Conservation (phyloP, 2,888 invertebrate species). For the Andrena trimmerana region DNA sequence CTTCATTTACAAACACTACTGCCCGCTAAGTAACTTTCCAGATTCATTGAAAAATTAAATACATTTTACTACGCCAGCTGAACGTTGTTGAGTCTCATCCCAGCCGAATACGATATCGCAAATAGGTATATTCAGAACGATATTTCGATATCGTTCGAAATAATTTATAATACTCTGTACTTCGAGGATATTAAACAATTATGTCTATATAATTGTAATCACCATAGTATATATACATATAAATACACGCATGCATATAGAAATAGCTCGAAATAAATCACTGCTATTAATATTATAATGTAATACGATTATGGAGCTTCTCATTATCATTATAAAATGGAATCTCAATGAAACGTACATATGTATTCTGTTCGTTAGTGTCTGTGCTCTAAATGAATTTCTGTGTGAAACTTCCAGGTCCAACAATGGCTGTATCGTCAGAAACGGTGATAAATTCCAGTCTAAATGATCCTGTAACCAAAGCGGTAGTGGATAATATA, state of each 20-base stretch:
- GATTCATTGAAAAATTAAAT: conserved; percentile 34
- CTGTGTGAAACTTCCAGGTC: conserved; percentile 40
- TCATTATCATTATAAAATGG: background rate
- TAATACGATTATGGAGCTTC: no score
- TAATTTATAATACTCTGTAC: background rate
- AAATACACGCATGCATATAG: no score
- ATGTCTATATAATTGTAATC: conserved; percentile 13
- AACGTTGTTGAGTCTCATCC: background rate
- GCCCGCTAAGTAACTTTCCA: conserved; percentile 30
- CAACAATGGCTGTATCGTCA: conserved; percentile 72
- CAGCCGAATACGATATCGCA: background rate
- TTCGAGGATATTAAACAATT: background rate
- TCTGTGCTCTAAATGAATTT: background rate
- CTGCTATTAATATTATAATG: no score
- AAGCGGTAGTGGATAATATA: conserved; percentile 85
- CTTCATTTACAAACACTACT: conserved; percentile 55
- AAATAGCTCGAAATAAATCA: no score
- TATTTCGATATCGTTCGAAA: conserved; percentile 10
- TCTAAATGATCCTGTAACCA: conserved; percentile 84
- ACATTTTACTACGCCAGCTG: conserved; percentile 12
- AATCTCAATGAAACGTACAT: background rate
- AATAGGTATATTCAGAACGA: conserved; percentile 8
- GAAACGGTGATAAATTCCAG: conserved; percentile 70
- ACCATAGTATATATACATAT: no score
- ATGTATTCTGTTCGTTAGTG: background rate